Conservation (phyloP, 2,797 vertebrate species). For the Acanthurus leucopareius region DNA sequence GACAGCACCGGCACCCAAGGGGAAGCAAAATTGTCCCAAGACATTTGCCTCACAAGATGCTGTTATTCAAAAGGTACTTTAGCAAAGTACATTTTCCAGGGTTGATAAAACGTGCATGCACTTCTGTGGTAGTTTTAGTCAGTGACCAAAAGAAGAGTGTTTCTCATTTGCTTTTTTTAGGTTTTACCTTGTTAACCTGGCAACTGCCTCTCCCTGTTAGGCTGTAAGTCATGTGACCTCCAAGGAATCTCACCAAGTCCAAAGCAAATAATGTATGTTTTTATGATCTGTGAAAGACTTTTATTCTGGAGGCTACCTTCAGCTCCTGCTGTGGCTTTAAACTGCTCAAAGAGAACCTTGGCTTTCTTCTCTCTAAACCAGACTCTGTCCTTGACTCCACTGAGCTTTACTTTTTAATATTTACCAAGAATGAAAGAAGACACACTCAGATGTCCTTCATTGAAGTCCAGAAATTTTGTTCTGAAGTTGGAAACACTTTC, state of each 20-base stretch:
- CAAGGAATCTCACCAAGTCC: constrained; percentile 10
- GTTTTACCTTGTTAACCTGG: constrained; percentile 3
- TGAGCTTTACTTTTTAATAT: constrained; percentile 7
- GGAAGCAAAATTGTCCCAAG: constrained; percentile 39
- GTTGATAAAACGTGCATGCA: constrained; percentile 22
- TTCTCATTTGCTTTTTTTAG: background rate
- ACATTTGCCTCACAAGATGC: constrained; percentile 29
- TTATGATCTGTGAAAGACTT: constrained; percentile 42
- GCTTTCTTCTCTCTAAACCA: constrained; percentile 23
- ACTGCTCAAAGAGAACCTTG: constrained; percentile 1
- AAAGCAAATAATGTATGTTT: constrained; percentile 12
- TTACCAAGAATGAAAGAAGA: constrained; percentile 11
- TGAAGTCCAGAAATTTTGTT: constrained; percentile 18
- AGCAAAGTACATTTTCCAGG: constrained; percentile 29
- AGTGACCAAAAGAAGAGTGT: constrained; percentile 8
- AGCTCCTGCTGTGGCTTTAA: constrained; percentile 20
- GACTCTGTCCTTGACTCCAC: constrained; percentile 32
- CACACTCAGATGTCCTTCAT: constrained; percentile 2
- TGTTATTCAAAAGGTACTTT: constrained; percentile 59
- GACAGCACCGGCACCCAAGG: constrained; percentile 4
- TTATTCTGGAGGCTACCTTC: constrained; percentile 37
- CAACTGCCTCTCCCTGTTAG: background rate
- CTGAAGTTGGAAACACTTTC: constrained; percentile 26
- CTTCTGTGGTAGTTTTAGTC: constrained; percentile 5
- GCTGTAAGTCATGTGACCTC: constrained; percentile 21